Percentiles rank a stretch among this genome's conserved stretches.
phyloP scores from a whole-genome alignment of 1,140 invertebrate species.

The Drosophila subpulchrella region DNA sequence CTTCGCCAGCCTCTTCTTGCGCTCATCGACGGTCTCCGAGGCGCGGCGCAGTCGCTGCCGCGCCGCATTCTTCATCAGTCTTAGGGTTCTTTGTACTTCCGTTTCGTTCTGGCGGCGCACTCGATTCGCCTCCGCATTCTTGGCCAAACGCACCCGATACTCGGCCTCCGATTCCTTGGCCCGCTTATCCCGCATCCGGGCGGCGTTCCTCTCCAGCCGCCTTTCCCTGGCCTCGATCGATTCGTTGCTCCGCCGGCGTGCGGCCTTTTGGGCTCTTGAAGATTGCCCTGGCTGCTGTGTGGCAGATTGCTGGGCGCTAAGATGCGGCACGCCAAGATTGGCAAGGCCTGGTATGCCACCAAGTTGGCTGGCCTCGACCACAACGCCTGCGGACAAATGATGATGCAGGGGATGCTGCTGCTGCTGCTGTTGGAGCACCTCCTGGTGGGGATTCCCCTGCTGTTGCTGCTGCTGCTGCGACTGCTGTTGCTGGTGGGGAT shows the following conservation, averaged over 20 bases:
- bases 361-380: slow-evolving; percentile 4
- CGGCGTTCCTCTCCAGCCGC: slow-evolving; percentile 78
- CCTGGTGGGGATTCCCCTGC: slow-evolving; percentile 37
- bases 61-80: slow-evolving; percentile 84
- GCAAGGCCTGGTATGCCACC: slow-evolving; percentile 34
- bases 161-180: slow-evolving; percentile 78
- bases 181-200: slow-evolving; percentile 81
- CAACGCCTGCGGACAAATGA: slow-evolving; percentile 71
- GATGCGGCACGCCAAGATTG: slow-evolving; percentile 30
- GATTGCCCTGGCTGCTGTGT: slow-evolving; percentile 27
- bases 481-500: slow-evolving; percentile 55
- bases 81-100: slow-evolving; percentile 84
- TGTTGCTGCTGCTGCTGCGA: slow-evolving; percentile 47
- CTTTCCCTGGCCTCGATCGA: slow-evolving; percentile 75
- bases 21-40: slow-evolving; percentile 85
- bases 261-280: slow-evolving; percentile 75
- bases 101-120: slow-evolving; percentile 83
- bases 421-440: slow-evolving; percentile 49
- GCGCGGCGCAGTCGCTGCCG: slow-evolving; percentile 79
- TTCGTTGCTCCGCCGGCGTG: slow-evolving; percentile 81
- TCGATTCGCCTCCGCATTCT: slow-evolving; percentile 83
- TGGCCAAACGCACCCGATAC: slow-evolving; percentile 78
- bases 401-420: slow-evolving; percentile 75
- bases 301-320: slow-evolving; percentile 40
- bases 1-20: slow-evolving; percentile 85